Conservation (phyloP, 1,140 invertebrate species). For the Lucilia sericata region DNA sequence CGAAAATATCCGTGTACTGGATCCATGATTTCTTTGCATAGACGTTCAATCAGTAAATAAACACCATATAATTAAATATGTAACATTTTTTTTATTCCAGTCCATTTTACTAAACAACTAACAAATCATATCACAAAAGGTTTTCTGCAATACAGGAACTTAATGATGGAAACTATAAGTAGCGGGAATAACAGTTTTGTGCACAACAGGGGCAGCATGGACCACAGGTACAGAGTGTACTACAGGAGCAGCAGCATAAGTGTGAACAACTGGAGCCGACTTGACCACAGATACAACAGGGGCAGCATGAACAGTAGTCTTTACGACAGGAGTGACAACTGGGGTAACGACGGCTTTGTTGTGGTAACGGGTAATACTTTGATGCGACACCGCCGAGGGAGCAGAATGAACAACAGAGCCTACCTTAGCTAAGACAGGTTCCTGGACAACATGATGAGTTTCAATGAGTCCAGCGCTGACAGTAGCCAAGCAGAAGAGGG, state of each 20-base stretch:
- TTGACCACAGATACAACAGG: conserved; percentile 36
- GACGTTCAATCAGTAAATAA: no score
- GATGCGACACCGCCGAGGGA: conserved; percentile 66
- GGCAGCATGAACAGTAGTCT: conserved; percentile 51
- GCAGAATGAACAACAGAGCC: conserved; percentile 62
- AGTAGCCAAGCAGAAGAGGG: conserved; percentile 68
- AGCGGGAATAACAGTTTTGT: conserved; percentile 47
- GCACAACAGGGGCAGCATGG: not conserved
- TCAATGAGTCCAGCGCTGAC: conserved; percentile 69
- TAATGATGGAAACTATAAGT: conserved; percentile 45
- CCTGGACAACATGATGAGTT: conserved; percentile 58
- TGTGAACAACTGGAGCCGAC: conserved; percentile 42
- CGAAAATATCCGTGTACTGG: no score
- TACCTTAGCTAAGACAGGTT: conserved; percentile 62
- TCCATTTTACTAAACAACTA: not conserved
- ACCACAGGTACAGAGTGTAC: conserved; percentile 61
- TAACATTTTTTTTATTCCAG: not conserved
- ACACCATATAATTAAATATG: no score
- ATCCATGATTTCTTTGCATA: no score
- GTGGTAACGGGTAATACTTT: conserved; percentile 56
- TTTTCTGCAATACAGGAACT: not conserved
- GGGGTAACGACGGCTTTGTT: conserved; percentile 46
- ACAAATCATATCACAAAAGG: not conserved
- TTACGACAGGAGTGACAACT: conserved; percentile 54
- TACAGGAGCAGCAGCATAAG: conserved; percentile 51